A percentile compares a stretch with the other conserved stretches of the same genome.
phyloP scores from a whole-genome alignment of 2,113 vertebrate species.

The Azemiops feae region DNA sequence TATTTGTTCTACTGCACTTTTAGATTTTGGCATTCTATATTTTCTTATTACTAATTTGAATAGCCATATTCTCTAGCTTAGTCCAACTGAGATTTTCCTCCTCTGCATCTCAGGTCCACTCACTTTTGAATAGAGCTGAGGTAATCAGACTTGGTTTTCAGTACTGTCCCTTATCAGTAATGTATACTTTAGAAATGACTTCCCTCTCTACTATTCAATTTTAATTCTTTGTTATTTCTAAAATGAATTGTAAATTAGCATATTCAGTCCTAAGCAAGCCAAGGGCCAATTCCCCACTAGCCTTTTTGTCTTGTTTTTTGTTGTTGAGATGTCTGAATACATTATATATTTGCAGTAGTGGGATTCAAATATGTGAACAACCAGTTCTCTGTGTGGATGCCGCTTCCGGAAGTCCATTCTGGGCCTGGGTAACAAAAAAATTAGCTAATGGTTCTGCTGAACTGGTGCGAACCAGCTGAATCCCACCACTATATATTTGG shows the following conservation, averaged over 20 bases:
- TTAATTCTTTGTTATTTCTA: accelerated
- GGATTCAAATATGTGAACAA: too few species aligned
- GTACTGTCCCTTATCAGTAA: background rate
- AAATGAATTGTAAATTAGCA: background rate
- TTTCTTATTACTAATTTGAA: accelerated
- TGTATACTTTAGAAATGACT: background rate
- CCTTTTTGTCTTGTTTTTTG: background rate
- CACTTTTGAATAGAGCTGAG: background rate
- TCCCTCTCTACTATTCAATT: accelerated
- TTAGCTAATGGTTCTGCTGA: too few species aligned
- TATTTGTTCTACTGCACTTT: background rate
- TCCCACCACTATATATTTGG: background rate
- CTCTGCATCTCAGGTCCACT: background rate
- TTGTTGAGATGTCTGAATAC: background rate
- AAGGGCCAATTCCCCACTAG: background rate
- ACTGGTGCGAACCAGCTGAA: too few species aligned
- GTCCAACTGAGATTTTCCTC: background rate
- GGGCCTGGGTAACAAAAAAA: too few species aligned
- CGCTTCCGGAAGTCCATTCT: too few species aligned
- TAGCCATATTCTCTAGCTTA: conserved; percentile 1
- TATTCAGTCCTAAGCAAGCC: background rate
- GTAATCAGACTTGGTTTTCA: background rate
- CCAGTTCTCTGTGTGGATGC: too few species aligned
- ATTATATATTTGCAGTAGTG: background rate
- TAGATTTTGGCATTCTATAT: background rate